These are phyloP conservation scores for Odontamblyopus rebecca DNA, from an alignment of 2,797 vertebrate genomes.

Conservation along the genomic window DNA sequence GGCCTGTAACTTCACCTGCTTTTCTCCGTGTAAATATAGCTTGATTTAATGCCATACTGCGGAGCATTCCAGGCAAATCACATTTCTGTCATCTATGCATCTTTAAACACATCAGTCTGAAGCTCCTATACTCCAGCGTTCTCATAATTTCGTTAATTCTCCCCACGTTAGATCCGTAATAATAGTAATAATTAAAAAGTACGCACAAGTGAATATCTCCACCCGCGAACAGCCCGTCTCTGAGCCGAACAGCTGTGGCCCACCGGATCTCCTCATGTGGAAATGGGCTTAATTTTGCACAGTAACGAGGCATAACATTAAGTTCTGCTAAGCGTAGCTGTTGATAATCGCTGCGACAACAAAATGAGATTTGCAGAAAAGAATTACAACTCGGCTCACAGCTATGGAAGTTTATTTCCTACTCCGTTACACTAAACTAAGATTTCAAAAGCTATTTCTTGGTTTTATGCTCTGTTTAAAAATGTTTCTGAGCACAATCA, in stretches of 20 bases:
- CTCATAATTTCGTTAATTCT: too few species aligned
- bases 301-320: conserved; percentile 59
- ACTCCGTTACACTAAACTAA: background rate
- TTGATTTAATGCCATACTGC: too few species aligned
- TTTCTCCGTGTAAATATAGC: too few species aligned
- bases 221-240: conserved; percentile 36
- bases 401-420: conserved; percentile 23
- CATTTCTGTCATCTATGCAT: background rate
- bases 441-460: background rate
- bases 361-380: conserved; percentile 62
- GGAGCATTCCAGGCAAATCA: too few species aligned
- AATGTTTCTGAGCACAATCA: too few species aligned
- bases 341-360: conserved; percentile 56
- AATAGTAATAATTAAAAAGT: background rate
- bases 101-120: background rate
- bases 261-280: conserved; percentile 57
- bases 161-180: background rate
- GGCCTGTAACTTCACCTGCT: too few species aligned
- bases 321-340: conserved; percentile 48
- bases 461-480: too few species aligned
- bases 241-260: conserved; percentile 54
- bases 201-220: conserved; percentile 36
- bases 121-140: background rate
- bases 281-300: conserved; percentile 55
- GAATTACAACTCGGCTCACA: conserved; percentile 52